Base-by-base conservation (phyloP, 1,140 invertebrate genomes). In the Paracyclopina nana region DNA sequence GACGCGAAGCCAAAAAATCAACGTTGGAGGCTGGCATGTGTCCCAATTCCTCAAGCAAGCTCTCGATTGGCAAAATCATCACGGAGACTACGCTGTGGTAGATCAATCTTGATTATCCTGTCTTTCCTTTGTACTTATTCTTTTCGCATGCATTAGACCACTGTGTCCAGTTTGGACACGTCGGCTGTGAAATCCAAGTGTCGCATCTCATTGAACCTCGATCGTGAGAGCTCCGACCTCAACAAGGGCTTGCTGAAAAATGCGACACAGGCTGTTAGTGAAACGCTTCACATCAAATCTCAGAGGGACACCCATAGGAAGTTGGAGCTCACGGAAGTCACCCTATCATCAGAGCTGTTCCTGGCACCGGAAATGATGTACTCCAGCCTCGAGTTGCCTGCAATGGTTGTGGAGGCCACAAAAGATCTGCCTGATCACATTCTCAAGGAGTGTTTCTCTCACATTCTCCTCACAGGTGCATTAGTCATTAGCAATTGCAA, bases 351-450 rank as follows among this genome's bases (percentile, higher is more conserved):
- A n/a, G 69, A 70, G 55, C 54, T 69, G 26, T 68, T 67, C 34
- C 60, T 66, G 46, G 69, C 68, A 24, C 68, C 69, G 25, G 69
- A 70, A 57, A 60, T 69, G 55, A 70, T 70, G 68, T 70, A 70
- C 46, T 57, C 66, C 6, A 62, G 62, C 44, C 55, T 70, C 25
- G 60, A 60, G 45, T 57, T 70, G 18, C 67, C 68, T 1, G 57
- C 67, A 61, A 62, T 68, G 40, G 66, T 69, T 40, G 62, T 63
- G 55, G 64, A 68, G 53, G 62, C 67, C 8, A 64, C 65, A 18
- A 57, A 57, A 24, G 68, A 65, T 50, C 56, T 70, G 26, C 59
- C 65, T 1, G 60, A 64, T 30, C 59, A 63, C 20, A 54, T 62
- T 52, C 61, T 63, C 51, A 61, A 65, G 8, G 64, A 69, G 55